These are phyloP conservation scores for Aegithalos caudatus DNA, from an alignment of 2,113 vertebrate species.

Conservation along the genomic window DNA sequence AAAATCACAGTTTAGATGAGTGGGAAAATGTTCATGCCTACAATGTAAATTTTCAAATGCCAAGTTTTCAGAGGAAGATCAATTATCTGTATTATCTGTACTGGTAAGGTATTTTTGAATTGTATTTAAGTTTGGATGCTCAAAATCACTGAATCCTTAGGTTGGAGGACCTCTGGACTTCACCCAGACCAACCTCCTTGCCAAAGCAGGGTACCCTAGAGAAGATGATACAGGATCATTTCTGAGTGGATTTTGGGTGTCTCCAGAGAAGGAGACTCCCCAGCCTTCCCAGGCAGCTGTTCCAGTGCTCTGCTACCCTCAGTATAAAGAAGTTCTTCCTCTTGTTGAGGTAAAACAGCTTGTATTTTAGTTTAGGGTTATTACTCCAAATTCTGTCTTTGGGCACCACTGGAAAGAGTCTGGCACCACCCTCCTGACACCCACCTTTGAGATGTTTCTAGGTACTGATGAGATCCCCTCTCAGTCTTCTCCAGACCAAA, in stretches of 20 bases:
- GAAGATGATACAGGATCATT: neutral
- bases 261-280: neutral
- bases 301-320: neutral
- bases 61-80: neutral
- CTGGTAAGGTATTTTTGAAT: neutral
- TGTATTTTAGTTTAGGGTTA: neutral
- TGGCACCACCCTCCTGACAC: neutral
- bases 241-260: neutral
- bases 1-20: neutral
- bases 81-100: neutral
- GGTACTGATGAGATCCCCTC: neutral
- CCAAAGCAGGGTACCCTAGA: neutral
- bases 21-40: neutral
- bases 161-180: neutral
- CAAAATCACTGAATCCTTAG: neutral
- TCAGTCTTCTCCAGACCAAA: neutral
- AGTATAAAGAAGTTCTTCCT: neutral
- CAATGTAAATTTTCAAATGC: neutral
- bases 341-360: neutral
- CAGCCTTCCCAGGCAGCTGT: neutral
- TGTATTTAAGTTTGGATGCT: neutral
- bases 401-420: neutral
- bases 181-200: neutral
- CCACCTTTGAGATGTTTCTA: neutral
- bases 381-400: neutral